phyloP scores from a whole-genome alignment of 2,888 invertebrate species.

The Tupiocoris notatus region DNA sequence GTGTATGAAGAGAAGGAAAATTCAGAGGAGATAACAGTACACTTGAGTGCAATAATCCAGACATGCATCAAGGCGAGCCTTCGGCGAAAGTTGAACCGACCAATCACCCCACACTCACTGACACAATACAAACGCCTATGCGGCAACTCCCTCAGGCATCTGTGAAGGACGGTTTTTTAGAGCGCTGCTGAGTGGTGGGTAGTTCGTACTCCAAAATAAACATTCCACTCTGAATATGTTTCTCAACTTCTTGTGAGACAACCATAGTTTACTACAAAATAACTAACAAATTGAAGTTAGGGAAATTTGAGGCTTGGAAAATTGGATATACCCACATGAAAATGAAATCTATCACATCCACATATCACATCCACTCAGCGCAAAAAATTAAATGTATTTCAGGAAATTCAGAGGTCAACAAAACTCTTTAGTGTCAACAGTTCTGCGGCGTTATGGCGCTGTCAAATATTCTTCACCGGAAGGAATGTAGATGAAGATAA shows the following conservation, averaged over 20 bases:
- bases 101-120: slow-evolving; percentile 24
- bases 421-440: not conserved
- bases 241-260: not conserved
- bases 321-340: no score
- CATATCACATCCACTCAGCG: no score
- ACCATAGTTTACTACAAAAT: no score
- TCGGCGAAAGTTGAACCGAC: slow-evolving; percentile 29
- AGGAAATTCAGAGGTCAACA: not conserved
- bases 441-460: no score
- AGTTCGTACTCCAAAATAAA: no score
- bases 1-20: not conserved
- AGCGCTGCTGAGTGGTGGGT: not conserved
- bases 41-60: slow-evolving; percentile 41
- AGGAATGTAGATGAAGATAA: no score
- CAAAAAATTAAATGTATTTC: not conserved
- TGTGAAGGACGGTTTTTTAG: not conserved
- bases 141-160: not conserved
- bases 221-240: not conserved
- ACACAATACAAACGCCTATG: not conserved
- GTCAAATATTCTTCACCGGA: no score
- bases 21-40: slow-evolving; percentile 33
- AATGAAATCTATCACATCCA: no score
- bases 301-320: no score
- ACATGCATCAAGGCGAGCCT: slow-evolving; percentile 36
- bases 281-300: no score